Evolutionary conservation across 2,797 vertebrate species (phyloP).

Genomic region (Malurus leucopterus): DNA sequence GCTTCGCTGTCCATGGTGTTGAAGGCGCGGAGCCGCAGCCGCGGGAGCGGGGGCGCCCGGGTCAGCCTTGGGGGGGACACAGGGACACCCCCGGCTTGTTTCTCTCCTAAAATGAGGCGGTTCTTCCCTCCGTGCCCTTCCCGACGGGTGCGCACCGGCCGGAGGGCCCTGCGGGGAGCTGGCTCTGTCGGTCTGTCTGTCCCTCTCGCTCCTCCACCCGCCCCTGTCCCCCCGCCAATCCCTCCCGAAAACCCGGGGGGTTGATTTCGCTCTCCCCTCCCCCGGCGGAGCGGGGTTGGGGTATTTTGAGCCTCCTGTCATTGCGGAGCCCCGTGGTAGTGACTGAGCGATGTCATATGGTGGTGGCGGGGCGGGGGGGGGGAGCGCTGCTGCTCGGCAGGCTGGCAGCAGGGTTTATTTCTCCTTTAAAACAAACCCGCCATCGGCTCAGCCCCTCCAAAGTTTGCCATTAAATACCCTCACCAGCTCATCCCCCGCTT

Average conservation of each 20-base stretch:
- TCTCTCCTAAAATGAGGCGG: accelerated
- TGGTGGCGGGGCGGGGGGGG: neutral
- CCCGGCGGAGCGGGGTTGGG: neutral
- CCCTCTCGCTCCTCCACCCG: neutral
- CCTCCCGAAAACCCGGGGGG: neutral
- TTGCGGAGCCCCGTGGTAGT: neutral
- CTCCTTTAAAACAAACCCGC: neutral
- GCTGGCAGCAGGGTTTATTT: neutral
- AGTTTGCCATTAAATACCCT: neutral
- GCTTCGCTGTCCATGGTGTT: slow-evolving; percentile 77
- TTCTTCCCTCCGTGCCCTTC: neutral
- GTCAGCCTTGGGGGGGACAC: neutral
- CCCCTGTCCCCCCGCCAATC: neutral
- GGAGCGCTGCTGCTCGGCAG: neutral
- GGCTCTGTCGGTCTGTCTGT: neutral
- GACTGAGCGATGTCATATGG: neutral
- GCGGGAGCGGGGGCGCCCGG: neutral
- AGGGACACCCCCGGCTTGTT: accelerated
- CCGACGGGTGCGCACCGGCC: neutral
- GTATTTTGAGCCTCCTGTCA: neutral
- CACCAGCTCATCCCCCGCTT: accelerated
- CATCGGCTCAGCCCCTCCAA: neutral
- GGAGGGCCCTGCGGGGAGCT: neutral
- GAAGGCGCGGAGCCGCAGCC: neutral
- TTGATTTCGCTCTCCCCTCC: neutral